Evolutionary conservation across 2,113 vertebrate species (phyloP), one percentile per base, ranked within the genome.

Genomic region (Thermophis baileyi): DNA sequence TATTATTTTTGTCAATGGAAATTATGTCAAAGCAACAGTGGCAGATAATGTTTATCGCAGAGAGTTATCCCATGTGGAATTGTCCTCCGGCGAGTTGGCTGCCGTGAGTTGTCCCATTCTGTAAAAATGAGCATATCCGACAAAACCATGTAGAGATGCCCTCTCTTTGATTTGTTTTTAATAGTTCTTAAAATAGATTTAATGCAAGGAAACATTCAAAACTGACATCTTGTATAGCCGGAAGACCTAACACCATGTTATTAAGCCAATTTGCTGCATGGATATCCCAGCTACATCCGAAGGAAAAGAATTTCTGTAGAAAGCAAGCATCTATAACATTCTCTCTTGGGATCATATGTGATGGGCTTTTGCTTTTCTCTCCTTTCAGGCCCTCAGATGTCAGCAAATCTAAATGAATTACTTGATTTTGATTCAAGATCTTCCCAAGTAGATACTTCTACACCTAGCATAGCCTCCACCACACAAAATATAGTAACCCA

Each of bases 401-500:
- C 98, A 95, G 92, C 97, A 97, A 96, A 97, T 96, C 87, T 97
- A 97, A 96, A 97, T 97, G 98, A 97, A 95, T 96, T 97, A 93
- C 97, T 96, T 97, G 97, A 97, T 96, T 96, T 97, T 97, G 97
- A 98, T 92, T 96, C 97, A 96, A 94, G 97, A 97, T 96, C 95
- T 96, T 94, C 97, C 97, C 96, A 96, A 93, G 96, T 97, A 92
- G 97, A 98, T 95, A 95, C 96, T 93, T 97, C 97, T 92, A 95
- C 96, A 93, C 97, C 97, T 96, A 95, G 97, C 96, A 96, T 94
- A 97, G 92, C 97, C 95, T 97, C 96, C 97, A 96, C 97, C 93
- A 6, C 97, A 96, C 98, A 97, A 95, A 96, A 96, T 96, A 97
- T 97, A 96, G 97, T 97, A 97, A 97, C 97, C 97, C 97, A 97